Percentiles rank a stretch among this genome's conserved stretches.
Evolutionary conservation across 1,140 invertebrate genomes (phyloP).

Genomic region (Caerostris extrusa): DNA sequence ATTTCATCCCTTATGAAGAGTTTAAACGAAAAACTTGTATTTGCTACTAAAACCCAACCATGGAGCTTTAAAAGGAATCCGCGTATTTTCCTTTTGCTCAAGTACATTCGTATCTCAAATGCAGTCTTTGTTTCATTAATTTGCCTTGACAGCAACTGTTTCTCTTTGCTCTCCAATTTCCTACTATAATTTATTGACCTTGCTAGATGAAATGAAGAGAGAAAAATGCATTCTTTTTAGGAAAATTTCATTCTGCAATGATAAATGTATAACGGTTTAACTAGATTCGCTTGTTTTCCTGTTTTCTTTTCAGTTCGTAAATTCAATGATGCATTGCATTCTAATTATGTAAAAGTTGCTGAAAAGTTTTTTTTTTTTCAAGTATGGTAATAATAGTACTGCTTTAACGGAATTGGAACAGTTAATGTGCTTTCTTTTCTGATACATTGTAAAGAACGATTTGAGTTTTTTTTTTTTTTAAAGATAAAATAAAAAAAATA

Average conservation of each 20-base stretch:
- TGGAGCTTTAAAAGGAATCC: not conserved
- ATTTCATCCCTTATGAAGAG: not conserved
- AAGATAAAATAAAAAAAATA: no score
- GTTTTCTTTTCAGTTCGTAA: not conserved
- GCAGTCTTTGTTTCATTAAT: not conserved
- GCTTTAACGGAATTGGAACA: no score
- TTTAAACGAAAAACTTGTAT: not conserved
- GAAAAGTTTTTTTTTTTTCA: not conserved
- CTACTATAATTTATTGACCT: not conserved
- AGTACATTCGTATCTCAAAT: constrained; percentile 22
- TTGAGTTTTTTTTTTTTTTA: no score
- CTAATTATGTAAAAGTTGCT: not conserved
- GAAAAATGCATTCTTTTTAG: constrained; percentile 12
- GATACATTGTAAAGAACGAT: no score
- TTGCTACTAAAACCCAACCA: not conserved
- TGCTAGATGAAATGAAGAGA: not conserved
- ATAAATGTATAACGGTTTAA: not conserved
- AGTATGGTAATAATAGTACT: no score
- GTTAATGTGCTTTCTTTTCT: no score
- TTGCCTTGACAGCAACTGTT: not conserved
- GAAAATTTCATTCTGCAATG: not conserved
- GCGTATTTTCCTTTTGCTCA: not conserved
- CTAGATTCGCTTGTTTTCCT: not conserved
- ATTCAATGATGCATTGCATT: not conserved
- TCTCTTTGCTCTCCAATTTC: constrained; percentile 29